These are phyloP conservation scores for Rhinichthys osculus DNA, from an alignment of 2,797 vertebrate species.

Conservation along the genomic window DNA sequence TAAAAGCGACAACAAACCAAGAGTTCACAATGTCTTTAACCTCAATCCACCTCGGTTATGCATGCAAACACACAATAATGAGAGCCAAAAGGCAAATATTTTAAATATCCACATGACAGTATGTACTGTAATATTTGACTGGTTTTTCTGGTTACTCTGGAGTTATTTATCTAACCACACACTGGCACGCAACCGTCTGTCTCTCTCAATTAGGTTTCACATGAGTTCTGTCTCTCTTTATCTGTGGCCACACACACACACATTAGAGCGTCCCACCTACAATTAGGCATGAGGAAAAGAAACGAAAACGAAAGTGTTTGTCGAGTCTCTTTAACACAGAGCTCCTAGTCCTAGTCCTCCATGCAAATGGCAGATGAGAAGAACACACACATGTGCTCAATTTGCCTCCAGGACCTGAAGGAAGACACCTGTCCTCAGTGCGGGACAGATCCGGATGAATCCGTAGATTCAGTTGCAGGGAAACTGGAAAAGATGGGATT, in stretches of 20 bases:
- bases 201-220: background rate
- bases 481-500: background rate
- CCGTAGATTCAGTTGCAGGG: background rate
- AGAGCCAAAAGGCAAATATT: background rate
- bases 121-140: background rate
- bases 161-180: background rate
- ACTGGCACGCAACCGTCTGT: background rate
- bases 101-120: background rate
- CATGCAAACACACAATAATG: background rate
- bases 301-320: constrained; percentile 42
- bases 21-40: background rate
- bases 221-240: background rate
- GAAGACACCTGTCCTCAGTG: constrained; percentile 18
- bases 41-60: no score
- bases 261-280: constrained; percentile 7
- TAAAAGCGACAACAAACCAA: background rate
- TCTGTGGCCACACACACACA: constrained; percentile 7
- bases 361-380: constrained; percentile 15
- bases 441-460: background rate
- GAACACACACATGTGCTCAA: background rate
- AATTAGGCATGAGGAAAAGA: background rate
- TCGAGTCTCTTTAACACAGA: background rate
- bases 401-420: constrained; percentile 19
- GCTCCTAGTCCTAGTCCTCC: background rate
- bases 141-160: background rate